Evolutionary conservation across 2,888 invertebrate genomes (phyloP).

Genomic region (Chaetogeoica ovagalla): DNA sequence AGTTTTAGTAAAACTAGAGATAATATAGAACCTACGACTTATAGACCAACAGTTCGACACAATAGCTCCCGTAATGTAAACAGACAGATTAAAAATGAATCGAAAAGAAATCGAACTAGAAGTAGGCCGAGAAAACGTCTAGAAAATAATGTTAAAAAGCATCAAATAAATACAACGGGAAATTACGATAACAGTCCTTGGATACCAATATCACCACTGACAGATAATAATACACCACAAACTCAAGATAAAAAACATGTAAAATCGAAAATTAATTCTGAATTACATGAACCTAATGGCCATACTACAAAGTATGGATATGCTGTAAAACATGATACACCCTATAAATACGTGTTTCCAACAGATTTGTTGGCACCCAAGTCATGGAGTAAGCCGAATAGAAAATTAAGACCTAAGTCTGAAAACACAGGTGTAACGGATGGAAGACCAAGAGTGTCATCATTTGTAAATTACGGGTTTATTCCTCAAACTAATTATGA

Average conservation of each 20-base stretch:
- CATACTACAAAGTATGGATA: conserved; percentile 33
- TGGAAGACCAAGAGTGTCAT: neutral
- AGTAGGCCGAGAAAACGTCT: conserved; percentile 20
- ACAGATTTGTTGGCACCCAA: neutral
- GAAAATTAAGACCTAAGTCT: conserved; percentile 7
- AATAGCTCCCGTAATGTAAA: neutral
- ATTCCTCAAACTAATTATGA: conserved; percentile 44
- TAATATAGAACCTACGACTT: conserved; percentile 52
- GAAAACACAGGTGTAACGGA: neutral
- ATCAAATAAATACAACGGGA: conserved; percentile 25
- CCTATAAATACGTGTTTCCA: conserved; percentile 36
- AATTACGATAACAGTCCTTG: conserved; percentile 53
- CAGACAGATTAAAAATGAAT: conserved; percentile 14
- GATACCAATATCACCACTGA: conserved; percentile 53
- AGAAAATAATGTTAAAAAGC: neutral
- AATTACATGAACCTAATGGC: conserved; percentile 1
- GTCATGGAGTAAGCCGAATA: neutral
- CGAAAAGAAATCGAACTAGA: conserved; percentile 15
- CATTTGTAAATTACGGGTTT: neutral
- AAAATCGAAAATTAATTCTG: conserved; percentile 32
- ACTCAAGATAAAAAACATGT: conserved; percentile 15
- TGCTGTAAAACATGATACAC: conserved; percentile 34
- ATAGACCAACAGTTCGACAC: conserved; percentile 34
- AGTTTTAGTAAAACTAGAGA: conserved; percentile 40
- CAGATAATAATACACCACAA: conserved; percentile 30